Percentiles rank a stretch among this genome's conserved stretches.
phyloP scores from a whole-genome alignment of 2,888 invertebrate genomes.

The Panzeria rudis region DNA sequence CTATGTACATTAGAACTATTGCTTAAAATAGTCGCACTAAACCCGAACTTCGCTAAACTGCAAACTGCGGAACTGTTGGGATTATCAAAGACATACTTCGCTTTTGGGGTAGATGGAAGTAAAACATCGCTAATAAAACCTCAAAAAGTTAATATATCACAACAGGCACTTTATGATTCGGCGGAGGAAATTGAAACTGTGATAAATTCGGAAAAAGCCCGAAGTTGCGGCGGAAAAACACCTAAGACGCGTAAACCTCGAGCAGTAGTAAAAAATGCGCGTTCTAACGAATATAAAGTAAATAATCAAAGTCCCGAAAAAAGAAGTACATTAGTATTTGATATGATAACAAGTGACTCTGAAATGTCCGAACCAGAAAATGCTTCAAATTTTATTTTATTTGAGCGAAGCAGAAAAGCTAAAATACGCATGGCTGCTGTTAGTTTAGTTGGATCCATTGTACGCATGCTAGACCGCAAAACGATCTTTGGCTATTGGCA shows the following conservation, averaged over 20 bases:
- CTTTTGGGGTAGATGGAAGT: slow-evolving; percentile 84
- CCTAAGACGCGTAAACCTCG: slow-evolving; percentile 76
- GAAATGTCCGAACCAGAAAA: slow-evolving; percentile 88
- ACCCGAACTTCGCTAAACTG: slow-evolving; percentile 78
- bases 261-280: slow-evolving; percentile 51
- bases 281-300: slow-evolving; percentile 28
- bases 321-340: slow-evolving; percentile 34
- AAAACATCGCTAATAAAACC: slow-evolving; percentile 78
- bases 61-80: slow-evolving; percentile 86
- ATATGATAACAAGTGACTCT: slow-evolving; percentile 86
- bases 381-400: slow-evolving; percentile 77
- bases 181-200: slow-evolving; percentile 74
- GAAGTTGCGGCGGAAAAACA: slow-evolving; percentile 87
- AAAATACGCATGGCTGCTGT: slow-evolving; percentile 89
- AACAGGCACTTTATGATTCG: slow-evolving; percentile 86
- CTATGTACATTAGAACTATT: slow-evolving; percentile 74
- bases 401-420: slow-evolving; percentile 85
- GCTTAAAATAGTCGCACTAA: slow-evolving; percentile 78
- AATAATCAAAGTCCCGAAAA: slow-evolving; percentile 6
- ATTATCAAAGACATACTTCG: slow-evolving; percentile 85
- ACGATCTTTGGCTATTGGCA: slow-evolving; percentile 91
- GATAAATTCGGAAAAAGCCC: slow-evolving; percentile 66
- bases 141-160: slow-evolving; percentile 86
- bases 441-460: slow-evolving; percentile 85
- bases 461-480: slow-evolving; percentile 87